Conservation (phyloP, 2,888 invertebrate species). For the Leuctra nigra region DNA sequence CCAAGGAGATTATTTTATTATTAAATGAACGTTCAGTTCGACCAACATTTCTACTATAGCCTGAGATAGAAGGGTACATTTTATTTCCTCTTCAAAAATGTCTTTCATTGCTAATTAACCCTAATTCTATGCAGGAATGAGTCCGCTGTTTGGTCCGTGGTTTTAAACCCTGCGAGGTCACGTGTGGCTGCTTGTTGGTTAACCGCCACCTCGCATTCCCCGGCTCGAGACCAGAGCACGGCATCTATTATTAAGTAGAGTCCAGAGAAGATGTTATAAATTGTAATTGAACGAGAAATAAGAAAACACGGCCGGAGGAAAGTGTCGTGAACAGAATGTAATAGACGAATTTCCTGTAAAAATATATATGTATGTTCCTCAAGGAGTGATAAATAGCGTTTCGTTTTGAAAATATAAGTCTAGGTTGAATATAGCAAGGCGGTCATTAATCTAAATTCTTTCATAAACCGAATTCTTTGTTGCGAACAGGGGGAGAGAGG, state of each 20-base stretch:
- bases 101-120: too few species aligned
- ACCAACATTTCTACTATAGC: too few species aligned
- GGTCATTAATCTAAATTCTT: neutral
- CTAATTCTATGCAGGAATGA: too few species aligned
- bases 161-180: neutral
- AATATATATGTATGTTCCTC: neutral
- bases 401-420: neutral
- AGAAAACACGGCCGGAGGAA: neutral
- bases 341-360: neutral
- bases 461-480: neutral
- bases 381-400: constrained; percentile 1
- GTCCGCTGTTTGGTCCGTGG: neutral
- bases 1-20: too few species aligned
- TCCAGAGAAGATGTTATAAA: neutral
- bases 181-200: neutral
- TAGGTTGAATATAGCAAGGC: neutral
- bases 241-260: neutral
- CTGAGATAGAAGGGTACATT: too few species aligned
- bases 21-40: too few species aligned
- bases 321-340: neutral
- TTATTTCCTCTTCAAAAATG: too few species aligned
- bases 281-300: constrained; percentile 11
- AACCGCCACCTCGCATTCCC: neutral
- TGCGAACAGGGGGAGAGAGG: neutral
- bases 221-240: neutral